Evolutionary conservation across 2,888 invertebrate species (phyloP), one percentile per base, ranked within the genome.

Genomic region (Drosophila engyochracea): DNA sequence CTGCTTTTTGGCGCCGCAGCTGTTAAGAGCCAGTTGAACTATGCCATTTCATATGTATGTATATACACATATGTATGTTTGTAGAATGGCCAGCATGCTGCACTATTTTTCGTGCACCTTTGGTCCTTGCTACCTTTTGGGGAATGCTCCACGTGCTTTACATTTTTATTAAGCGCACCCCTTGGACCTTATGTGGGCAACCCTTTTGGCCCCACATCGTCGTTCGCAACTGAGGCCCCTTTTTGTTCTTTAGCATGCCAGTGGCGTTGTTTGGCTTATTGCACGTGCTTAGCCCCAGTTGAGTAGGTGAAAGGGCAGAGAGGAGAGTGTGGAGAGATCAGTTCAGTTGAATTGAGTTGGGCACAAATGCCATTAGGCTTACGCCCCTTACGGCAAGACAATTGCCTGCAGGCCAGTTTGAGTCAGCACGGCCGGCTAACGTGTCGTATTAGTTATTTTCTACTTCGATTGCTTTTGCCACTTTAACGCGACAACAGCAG

Each of bases 21-120:
- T 91, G 91, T 91, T 89, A 91, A 91, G 91, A 88, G 91, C 88
- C 91, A 90, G 89, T 88, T 88, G 91, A 88, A 88, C 88, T 91
- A 83, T 90, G 89, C 86, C 90, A 85, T 83, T 81, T 85, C 80
- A 85, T 85, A 78, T 67, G 79, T 81, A 57, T 51, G 33, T 55
- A 31, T 31, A 31, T 31, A 25, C 22, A 16, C 28, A 16, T 16
- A 4, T 30, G 16, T 57, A 19, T 55, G 22, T 25, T n/a, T 41
- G 9, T 30, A 25, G 39, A n/a, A 39, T 41, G 22, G 31, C 58
- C 58, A 47, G 73, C 69, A 83, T 84, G 83, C 79, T 90, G 89
- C 91, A 87, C 81, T 85, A 91, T 91, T 91, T 87, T 71, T 70
- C 72, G 89, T 75, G 81, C 85, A 81, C 82, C 76, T 79, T 82